Conservation (phyloP, 2,888 invertebrate species). For the Acleris sparsana region DNA sequence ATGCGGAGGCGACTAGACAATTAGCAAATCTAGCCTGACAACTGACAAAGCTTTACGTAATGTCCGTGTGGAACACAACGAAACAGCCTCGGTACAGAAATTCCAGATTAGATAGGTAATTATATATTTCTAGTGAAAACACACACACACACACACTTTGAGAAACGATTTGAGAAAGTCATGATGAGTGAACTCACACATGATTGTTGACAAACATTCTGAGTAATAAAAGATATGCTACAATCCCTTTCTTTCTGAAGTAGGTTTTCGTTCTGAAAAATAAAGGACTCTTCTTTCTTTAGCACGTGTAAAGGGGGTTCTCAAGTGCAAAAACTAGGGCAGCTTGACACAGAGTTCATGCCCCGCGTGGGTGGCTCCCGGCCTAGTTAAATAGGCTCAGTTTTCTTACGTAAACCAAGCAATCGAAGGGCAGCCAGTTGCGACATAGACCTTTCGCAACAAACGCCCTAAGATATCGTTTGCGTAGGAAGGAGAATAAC, state of each 20-base stretch:
- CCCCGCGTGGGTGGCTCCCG: constrained; percentile 71
- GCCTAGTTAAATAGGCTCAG: constrained; percentile 61
- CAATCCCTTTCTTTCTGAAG: constrained; percentile 4
- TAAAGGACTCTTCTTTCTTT: constrained; percentile 40
- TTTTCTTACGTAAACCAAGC: constrained; percentile 72
- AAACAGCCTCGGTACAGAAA: background rate
- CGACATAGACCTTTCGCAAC: constrained; percentile 69
- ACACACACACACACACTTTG: no score
- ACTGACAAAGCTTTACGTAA: constrained; percentile 13
- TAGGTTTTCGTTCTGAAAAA: constrained; percentile 18
- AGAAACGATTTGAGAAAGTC: background rate
- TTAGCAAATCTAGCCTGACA: constrained; percentile 15
- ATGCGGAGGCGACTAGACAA: constrained; percentile 25
- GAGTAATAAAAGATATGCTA: constrained; percentile 1
- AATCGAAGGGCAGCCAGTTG: constrained; percentile 77
- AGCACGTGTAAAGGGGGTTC: constrained; percentile 52
- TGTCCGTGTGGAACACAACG: constrained; percentile 3
- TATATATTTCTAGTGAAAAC: constrained; percentile 1
- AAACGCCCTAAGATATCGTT: constrained; percentile 56
- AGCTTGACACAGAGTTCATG: constrained; percentile 74
- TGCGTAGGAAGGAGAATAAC: constrained; percentile 43
- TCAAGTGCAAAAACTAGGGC: constrained; percentile 68
- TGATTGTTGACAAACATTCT: background rate
- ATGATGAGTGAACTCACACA: background rate
- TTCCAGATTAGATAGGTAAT: background rate